Base-by-base conservation (phyloP, 2,888 invertebrate genomes). In the Aleiodes leptofemur region DNA sequence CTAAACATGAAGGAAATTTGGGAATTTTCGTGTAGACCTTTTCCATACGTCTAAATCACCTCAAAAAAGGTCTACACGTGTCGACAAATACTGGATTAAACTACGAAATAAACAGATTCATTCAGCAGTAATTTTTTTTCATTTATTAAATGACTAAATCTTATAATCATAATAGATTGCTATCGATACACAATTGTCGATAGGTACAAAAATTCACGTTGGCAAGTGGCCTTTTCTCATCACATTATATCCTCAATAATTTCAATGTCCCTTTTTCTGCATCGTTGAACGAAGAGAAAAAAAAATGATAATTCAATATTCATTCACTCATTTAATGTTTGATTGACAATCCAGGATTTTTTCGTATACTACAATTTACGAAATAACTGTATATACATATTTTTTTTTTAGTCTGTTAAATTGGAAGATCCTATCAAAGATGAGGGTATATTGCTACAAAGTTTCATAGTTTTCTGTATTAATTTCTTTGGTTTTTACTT, bases 161-260 rank as follows among this genome's bases (percentile, higher is more conserved):
- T 61, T 64, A 64, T 43, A 29, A 48, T 64, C 43, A 43, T 55
- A 38, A 53, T 34, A 34, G 77, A 77, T 78, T 78, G 77, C 78
- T 77, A 76, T 75, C 69, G 77, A 76, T 69, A 74, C 74, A 74
- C 74, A 74, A 64, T 68, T 69, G 53, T 76, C 74, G 71, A 70
- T 72, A 76, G 69, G 73, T 77, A 80, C 74, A 78, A 78, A 77
- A 78, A 74, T 75, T 77, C 73, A 70, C 74, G 73, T 74, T 77
- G 70, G 53, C 73, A 64, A 66, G 71, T 68, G 55, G 56, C 59
- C 66, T 14, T 50, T 8, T 43, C 66, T 38, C 43, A 9, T 43
- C 43, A 43, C 43, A 64, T 16, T 70, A 71, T 71, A 71, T 68
- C 59, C 11, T 0, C 3, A 29, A 29, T 56, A 23, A 56, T 29